phyloP scores from a whole-genome alignment of 2,888 invertebrate genomes.

The Clepsis dumicolana region DNA sequence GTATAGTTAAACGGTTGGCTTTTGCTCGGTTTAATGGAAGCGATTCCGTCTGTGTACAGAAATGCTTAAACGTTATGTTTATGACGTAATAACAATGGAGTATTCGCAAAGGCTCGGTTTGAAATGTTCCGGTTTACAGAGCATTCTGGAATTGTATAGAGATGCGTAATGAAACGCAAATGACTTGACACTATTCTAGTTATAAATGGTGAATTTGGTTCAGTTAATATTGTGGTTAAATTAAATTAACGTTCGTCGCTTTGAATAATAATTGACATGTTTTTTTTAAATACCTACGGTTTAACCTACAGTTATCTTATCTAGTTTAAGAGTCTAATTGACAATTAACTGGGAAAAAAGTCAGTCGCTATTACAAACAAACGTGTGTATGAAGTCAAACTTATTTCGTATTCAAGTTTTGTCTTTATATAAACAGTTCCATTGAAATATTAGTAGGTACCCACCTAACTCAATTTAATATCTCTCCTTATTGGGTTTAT shows the following conservation, averaged over 20 bases:
- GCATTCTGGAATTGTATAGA: slow-evolving; percentile 12
- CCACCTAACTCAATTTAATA: too few relatives aligned
- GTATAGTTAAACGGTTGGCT: not conserved
- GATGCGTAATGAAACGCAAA: slow-evolving; percentile 30
- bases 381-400: not conserved
- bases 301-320: too few relatives aligned
- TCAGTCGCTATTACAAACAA: not conserved
- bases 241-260: not conserved
- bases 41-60: slow-evolving; percentile 12
- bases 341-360: too few relatives aligned
- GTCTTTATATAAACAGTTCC: not conserved
- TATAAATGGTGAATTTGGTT: slow-evolving; percentile 18
- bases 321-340: too few relatives aligned
- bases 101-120: slow-evolving; percentile 29
- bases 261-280: not conserved
- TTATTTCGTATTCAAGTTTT: slow-evolving; percentile 3
- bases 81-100: slow-evolving; percentile 31
- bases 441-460: not conserved
- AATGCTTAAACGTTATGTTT: slow-evolving; percentile 32
- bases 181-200: slow-evolving; percentile 7
- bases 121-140: slow-evolving; percentile 21
- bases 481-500: not conserved
- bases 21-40: slow-evolving; percentile 12
- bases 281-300: not conserved
- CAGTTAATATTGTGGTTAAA: not conserved